These are phyloP conservation scores for Rhincodon typus DNA, from an alignment of 2,797 vertebrate genomes.

Conservation along the genomic window DNA sequence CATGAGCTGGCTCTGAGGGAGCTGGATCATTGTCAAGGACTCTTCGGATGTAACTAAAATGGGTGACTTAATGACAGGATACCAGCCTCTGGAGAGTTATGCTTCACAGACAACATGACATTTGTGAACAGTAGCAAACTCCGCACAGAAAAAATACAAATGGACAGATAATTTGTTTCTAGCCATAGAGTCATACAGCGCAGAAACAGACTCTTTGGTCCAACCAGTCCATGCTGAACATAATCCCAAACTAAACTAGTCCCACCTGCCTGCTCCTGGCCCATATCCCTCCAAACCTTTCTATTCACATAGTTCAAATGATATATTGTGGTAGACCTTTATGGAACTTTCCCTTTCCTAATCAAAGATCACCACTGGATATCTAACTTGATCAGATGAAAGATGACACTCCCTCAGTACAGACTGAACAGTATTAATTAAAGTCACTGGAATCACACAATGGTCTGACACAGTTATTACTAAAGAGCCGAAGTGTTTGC, in stretches of 20 bases:
- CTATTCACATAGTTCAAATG: not conserved
- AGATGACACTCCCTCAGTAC: not conserved
- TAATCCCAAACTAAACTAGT: too few relatives aligned
- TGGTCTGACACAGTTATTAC: not conserved
- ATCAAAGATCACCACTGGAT: not conserved
- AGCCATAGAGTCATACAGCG: too few relatives aligned
- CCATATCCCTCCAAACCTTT: too few relatives aligned
- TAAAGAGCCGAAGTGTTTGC: not conserved
- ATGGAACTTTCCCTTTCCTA: not conserved
- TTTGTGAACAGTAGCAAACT: not conserved
- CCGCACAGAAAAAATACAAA: not conserved
- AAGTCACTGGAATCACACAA: not conserved
- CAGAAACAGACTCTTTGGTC: too few relatives aligned
- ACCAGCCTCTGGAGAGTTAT: too few relatives aligned
- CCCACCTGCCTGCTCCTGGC: too few relatives aligned
- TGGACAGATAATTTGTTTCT: too few relatives aligned
- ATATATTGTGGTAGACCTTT: not conserved
- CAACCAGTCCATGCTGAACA: too few relatives aligned
- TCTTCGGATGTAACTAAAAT: too few relatives aligned
- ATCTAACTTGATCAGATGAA: not conserved
- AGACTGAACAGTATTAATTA: not conserved
- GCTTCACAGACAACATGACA: not conserved
- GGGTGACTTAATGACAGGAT: too few relatives aligned
- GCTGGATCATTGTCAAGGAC: too few relatives aligned
- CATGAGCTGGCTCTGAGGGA: too few relatives aligned